These are phyloP conservation scores for Ypsolopha scabrella DNA, from an alignment of 2,888 invertebrate species.

Conservation along the genomic window DNA sequence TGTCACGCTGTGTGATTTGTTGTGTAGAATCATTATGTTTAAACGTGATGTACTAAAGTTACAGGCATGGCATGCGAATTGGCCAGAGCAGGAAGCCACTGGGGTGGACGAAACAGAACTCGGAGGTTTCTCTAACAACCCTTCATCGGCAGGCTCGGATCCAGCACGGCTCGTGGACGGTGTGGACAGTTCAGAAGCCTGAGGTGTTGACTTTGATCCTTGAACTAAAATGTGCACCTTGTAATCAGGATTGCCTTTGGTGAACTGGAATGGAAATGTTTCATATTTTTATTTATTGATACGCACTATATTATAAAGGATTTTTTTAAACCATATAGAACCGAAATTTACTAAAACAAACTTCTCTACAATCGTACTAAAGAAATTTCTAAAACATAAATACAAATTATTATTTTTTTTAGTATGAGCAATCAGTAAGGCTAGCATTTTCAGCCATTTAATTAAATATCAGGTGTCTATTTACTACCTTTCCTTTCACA, in stretches of 20 bases:
- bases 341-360: no score
- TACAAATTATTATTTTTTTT: no score
- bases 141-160: slow-evolving; percentile 19
- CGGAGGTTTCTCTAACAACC: slow-evolving; percentile 12
- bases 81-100: slow-evolving; percentile 33
- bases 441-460: no score
- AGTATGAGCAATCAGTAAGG: no score
- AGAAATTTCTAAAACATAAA: no score
- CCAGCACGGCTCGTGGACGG: slow-evolving; percentile 35
- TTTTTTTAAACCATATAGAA: no score
- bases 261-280: slow-evolving; percentile 27
- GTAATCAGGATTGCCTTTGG: slow-evolving; percentile 62
- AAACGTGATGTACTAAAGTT: slow-evolving; percentile 75
- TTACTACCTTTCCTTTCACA: not conserved
- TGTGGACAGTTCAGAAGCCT: slow-evolving; percentile 23
- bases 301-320: not conserved
- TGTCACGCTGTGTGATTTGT: slow-evolving; percentile 75
- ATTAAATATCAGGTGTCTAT: no score
- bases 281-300: not conserved
- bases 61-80: slow-evolving; percentile 74
- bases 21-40: slow-evolving; percentile 80
- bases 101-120: slow-evolving; percentile 23
- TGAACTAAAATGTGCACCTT: slow-evolving; percentile 75
- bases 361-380: no score
- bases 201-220: slow-evolving; percentile 40